Evolutionary conservation across 2,797 vertebrate genomes (phyloP).

Genomic region (Lutjanus campechanus): DNA sequence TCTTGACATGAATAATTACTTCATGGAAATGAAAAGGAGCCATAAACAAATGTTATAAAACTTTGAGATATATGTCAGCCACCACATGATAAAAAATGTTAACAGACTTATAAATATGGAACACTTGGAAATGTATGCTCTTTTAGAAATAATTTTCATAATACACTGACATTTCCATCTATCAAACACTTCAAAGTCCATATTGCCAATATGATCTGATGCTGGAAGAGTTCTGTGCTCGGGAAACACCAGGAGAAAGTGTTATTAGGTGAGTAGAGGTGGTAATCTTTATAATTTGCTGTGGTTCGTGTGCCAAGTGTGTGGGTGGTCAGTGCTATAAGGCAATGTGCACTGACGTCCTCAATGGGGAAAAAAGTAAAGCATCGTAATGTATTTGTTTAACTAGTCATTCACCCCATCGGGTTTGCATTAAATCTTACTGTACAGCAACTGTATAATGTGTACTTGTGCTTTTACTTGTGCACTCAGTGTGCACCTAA

Average conservation of each 20-base stretch:
- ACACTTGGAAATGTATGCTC: slow-evolving; percentile 14
- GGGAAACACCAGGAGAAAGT: slow-evolving; percentile 11
- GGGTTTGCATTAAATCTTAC: not conserved
- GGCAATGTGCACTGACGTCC: slow-evolving; percentile 8
- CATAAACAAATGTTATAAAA: slow-evolving; percentile 44
- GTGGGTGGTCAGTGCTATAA: slow-evolving; percentile 21
- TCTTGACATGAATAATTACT: slow-evolving; percentile 72
- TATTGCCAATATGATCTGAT: not conserved
- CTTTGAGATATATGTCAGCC: slow-evolving; percentile 7
- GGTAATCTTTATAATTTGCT: not conserved
- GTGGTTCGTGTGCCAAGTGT: slow-evolving; percentile 5
- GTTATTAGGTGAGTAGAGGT: not conserved
- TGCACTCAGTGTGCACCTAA: not conserved
- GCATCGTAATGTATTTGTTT: not conserved
- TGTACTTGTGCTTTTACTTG: not conserved
- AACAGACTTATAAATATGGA: slow-evolving; percentile 5
- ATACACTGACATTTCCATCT: not conserved
- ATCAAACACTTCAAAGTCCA: not conserved
- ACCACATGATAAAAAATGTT: not conserved
- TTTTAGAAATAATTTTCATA: not conserved
- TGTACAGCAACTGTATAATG: not conserved
- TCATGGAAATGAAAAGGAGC: slow-evolving; percentile 39
- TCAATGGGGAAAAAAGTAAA: not conserved
- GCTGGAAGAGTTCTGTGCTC: not conserved
- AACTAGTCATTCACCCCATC: not conserved